A percentile compares a stretch with the other conserved stretches of the same genome.
Conservation (phyloP, 1,140 invertebrate species). For the Dendroctonus ponderosae region DNA sequence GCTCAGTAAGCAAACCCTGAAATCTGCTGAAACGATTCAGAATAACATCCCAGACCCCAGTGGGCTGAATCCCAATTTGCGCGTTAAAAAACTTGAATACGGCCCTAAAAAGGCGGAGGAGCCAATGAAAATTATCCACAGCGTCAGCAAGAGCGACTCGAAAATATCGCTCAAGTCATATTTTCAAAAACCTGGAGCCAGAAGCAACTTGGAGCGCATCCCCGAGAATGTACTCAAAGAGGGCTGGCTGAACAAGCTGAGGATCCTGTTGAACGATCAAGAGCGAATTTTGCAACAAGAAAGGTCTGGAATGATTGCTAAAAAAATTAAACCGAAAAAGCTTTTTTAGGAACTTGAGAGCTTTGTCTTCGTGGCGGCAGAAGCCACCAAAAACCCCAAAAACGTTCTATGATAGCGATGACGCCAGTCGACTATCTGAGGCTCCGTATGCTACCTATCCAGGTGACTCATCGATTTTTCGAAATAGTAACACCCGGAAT, state of each 20-base stretch:
- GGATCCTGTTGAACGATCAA: constrained; percentile 43
- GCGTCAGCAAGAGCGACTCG: constrained; percentile 36
- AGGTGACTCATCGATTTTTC: constrained; percentile 6
- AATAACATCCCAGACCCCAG: constrained; percentile 20
- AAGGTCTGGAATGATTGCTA: constrained; percentile 37
- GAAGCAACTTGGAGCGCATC: constrained; percentile 14
- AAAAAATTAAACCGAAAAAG: not conserved
- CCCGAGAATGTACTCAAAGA: constrained; percentile 39
- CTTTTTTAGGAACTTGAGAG: constrained; percentile 39
- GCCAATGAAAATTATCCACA: constrained; percentile 39
- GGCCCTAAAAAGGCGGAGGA: constrained; percentile 29
- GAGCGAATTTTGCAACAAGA: constrained; percentile 47
- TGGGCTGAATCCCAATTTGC: constrained; percentile 15
- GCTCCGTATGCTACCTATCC: constrained; percentile 31
- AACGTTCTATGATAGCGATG: constrained; percentile 15
- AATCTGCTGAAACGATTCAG: not conserved
- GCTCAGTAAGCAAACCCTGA: not conserved
- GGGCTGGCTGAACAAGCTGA: constrained; percentile 45
- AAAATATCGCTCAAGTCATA: constrained; percentile 41
- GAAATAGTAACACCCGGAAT: not conserved
- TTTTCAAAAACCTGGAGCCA: constrained; percentile 31
- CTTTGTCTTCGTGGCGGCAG: constrained; percentile 40
- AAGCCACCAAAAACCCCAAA: constrained; percentile 37
- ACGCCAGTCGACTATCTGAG: constrained; percentile 11
- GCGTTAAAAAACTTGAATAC: constrained; percentile 30